Percentiles rank a stretch among this genome's conserved stretches.
Evolutionary conservation across 2,797 vertebrate genomes (phyloP).

Genomic region (Selene dorsalis): DNA sequence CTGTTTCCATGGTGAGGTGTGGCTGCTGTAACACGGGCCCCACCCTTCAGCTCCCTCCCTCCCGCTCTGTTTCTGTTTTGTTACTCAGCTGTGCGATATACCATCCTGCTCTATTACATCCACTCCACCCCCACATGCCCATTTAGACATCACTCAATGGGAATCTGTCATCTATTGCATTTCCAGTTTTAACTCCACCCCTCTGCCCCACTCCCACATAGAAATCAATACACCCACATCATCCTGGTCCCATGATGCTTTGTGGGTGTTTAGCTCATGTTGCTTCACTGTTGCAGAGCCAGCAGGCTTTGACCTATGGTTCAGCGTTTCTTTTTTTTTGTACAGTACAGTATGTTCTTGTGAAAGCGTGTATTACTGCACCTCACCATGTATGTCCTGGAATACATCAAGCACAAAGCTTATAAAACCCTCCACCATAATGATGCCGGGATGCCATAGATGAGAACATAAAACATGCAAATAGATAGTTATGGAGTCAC

Average conservation of each 20-base stretch:
- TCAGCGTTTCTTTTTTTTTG: slow-evolving; percentile 57
- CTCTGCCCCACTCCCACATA: slow-evolving; percentile 76
- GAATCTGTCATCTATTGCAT: slow-evolving; percentile 66
- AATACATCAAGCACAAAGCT: slow-evolving; percentile 24
- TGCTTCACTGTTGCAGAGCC: slow-evolving; percentile 77
- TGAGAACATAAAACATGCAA: background rate
- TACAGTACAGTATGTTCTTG: slow-evolving; percentile 55
- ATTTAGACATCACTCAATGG: slow-evolving; percentile 65
- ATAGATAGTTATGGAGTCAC: background rate
- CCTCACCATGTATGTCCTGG: slow-evolving; percentile 26
- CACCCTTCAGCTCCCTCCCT: slow-evolving; percentile 36
- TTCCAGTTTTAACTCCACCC: slow-evolving; percentile 80
- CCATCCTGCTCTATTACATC: slow-evolving; percentile 32
- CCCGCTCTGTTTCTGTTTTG: slow-evolving; percentile 7
- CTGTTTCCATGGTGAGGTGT: slow-evolving; percentile 70
- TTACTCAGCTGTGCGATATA: slow-evolving; percentile 3
- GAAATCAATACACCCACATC: slow-evolving; percentile 83
- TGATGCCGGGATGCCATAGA: slow-evolving; percentile 2
- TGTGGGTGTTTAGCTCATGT: slow-evolving; percentile 81
- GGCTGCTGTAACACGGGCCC: slow-evolving; percentile 49
- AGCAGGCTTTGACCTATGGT: slow-evolving; percentile 80
- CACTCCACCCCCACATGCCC: slow-evolving; percentile 64
- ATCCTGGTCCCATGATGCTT: slow-evolving; percentile 79
- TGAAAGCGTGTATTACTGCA: slow-evolving; percentile 30
- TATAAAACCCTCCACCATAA: slow-evolving; percentile 20